Conservation (phyloP, 92 coral and sea anemone species). For the Actinernus sp. region DNA sequence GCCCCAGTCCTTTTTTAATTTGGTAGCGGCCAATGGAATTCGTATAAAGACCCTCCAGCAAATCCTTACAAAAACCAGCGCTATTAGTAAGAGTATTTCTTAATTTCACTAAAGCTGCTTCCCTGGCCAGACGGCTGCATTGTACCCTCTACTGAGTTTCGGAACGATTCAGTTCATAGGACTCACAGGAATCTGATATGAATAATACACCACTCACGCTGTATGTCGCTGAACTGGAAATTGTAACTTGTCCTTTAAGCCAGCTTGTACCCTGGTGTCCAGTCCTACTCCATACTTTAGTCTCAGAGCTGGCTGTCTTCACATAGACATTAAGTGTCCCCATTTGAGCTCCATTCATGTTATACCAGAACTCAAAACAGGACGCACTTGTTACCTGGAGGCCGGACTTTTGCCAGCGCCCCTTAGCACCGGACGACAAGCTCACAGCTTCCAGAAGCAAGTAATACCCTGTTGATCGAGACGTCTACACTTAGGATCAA, state of each 20-base stretch:
- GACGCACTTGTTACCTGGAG: conserved; percentile 19
- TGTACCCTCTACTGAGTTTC: no score
- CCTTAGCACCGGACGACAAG: conserved; percentile 7
- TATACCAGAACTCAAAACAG: conserved; percentile 38
- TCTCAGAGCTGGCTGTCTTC: not conserved
- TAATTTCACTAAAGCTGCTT: no score
- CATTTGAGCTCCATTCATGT: conserved; percentile 34
- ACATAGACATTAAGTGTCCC: conserved; percentile 34
- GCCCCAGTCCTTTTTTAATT: no score
- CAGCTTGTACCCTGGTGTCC: conserved; percentile 32
- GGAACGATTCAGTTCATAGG: no score
- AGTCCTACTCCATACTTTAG: conserved; percentile 14
- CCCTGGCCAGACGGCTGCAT: no score
- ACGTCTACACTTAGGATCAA: no score
- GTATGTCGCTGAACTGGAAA: conserved; percentile 12
- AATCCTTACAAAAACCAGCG: no score
- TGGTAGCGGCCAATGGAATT: no score
- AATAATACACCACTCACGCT: conserved; percentile 16
- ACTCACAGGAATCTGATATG: no score
- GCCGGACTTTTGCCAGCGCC: conserved; percentile 1
- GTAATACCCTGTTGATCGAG: conserved; percentile 7
- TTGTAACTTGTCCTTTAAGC: conserved; percentile 7
- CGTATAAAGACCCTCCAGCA: no score
- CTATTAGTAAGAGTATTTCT: no score
- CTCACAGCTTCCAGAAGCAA: not conserved